Evolutionary conservation across 1,140 invertebrate genomes (phyloP), one percentile per base, ranked within the genome.

Genomic region (Cepaea nemoralis): DNA sequence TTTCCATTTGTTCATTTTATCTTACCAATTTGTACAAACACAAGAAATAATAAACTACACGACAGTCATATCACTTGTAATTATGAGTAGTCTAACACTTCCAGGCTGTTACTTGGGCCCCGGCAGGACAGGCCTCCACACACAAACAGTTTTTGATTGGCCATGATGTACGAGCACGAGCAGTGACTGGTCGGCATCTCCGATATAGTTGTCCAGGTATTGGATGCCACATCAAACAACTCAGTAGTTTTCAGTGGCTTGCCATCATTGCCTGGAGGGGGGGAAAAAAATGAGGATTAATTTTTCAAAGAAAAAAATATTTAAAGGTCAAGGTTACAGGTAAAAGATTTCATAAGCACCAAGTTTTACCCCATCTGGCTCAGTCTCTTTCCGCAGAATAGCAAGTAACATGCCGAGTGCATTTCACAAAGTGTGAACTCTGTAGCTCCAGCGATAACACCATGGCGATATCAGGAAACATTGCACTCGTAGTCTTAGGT

Each of bases 221-320:
- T 85, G 12, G 74, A 87, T 12, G 82, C 79, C 40, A 82, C 73
- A 66, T 90, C 86, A 80, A 88, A 91, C 0, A 82, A 84, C 82
- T 91, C 90, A n/a, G 87, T 85, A 14, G 73, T 69, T 5, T 85
- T 82, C 82, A 89, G 67, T 1, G 90, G 90, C 75, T 86, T 87
- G 5, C 90, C 90, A 33, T 85, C 69, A 81, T 89, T 90, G 59
- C 88, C 90, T 91, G 85, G 16, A 83, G 81, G 37, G 59, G n/a
- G 31, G 66, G 71, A 80, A 45, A 45, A 45, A 45, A 45, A 19
- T 45, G 19, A 19, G 8, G 42, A 45, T n/a, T n/a, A n/a, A n/a
- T n/a, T n/a, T n/a, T n/a, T n/a, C n/a, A n/a, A n/a, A n/a, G n/a
- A n/a, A n/a, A n/a, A n/a, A n/a, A n/a, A n/a, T n/a, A n/a, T n/a